Conservation (phyloP, 2,113 vertebrate genomes). For the Percina caprodes region DNA sequence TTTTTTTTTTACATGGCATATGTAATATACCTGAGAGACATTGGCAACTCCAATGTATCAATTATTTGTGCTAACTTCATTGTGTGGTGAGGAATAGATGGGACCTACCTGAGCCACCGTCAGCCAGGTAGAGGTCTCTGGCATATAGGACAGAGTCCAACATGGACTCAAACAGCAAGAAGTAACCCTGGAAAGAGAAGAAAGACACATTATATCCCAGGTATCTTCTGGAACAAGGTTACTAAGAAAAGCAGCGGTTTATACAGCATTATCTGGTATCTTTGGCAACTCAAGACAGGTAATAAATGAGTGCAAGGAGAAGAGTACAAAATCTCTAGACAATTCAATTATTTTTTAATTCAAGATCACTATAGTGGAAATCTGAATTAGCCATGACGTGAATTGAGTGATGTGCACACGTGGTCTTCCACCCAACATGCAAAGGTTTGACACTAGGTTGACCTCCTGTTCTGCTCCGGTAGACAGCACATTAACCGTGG, state of each 20-base stretch:
- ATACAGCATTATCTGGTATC: not conserved
- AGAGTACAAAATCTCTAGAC: not conserved
- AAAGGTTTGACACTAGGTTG: conserved; percentile 66
- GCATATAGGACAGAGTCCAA: conserved; percentile 96
- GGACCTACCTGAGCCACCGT: conserved; percentile 92
- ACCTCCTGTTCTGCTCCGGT: conserved; percentile 76
- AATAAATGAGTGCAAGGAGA: not conserved
- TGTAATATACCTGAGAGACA: not conserved
- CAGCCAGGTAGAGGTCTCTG: conserved; percentile 90
- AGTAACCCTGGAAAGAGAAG: conserved; percentile 89
- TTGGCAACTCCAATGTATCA: not conserved
- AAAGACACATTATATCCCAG: conserved; percentile 13
- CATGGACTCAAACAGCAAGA: conserved; percentile 98
- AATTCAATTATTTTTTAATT: conserved; percentile 42
- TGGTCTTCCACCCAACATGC: conserved; percentile 35
- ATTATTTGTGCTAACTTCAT: not conserved
- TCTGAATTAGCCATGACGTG: conserved; percentile 36
- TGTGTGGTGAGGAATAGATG: not conserved
- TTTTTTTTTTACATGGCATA: not conserved
- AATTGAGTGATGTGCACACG: conserved; percentile 18
- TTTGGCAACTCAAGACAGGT: not conserved
- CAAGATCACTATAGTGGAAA: conserved; percentile 7
- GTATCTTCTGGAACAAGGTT: not conserved
- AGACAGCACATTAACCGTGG: conserved; percentile 71
- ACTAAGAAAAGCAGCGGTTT: not conserved